phyloP scores from a whole-genome alignment of 2,888 invertebrate species.

The Nycteola revayana region DNA sequence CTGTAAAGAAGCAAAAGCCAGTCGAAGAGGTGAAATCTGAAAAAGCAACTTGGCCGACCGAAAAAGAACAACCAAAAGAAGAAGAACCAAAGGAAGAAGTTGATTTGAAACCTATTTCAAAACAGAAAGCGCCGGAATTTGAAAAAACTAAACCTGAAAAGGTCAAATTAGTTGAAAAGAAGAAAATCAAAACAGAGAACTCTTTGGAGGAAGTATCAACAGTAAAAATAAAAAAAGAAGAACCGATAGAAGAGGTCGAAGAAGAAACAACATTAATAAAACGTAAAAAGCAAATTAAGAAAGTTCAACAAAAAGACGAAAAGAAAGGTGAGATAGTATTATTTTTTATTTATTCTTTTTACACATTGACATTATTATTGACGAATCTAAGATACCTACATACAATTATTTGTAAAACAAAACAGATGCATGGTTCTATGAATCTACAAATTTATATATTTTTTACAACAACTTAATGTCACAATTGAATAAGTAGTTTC shows the following conservation, averaged over 20 bases:
- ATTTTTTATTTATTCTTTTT: too few species aligned
- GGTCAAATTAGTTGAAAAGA: slow-evolving; percentile 52
- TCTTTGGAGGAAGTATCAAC: slow-evolving; percentile 26
- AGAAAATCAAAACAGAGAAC: slow-evolving; percentile 37
- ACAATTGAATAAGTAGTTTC: too few species aligned
- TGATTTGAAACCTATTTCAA: slow-evolving; percentile 29
- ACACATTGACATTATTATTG: too few species aligned
- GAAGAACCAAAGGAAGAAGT: slow-evolving; percentile 41
- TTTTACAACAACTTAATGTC: too few species aligned
- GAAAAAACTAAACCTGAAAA: slow-evolving; percentile 63
- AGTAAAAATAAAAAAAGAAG: slow-evolving; percentile 28
- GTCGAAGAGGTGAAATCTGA: slow-evolving; percentile 37
- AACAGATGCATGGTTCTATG: too few species aligned
- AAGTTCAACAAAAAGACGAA: slow-evolving; percentile 37
- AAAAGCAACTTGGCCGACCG: slow-evolving; percentile 39
- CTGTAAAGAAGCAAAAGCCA: slow-evolving; percentile 26
- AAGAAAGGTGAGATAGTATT: slow-evolving; percentile 42
- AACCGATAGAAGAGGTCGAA: slow-evolving; percentile 30
- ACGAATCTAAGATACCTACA: too few species aligned
- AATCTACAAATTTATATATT: too few species aligned
- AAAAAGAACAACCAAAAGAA: slow-evolving; percentile 45
- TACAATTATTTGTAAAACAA: too few species aligned
- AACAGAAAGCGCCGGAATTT: slow-evolving; percentile 74
- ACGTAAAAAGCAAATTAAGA: slow-evolving; percentile 39
- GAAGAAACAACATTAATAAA: slow-evolving; percentile 21